Percentiles rank a stretch among this genome's conserved stretches.
These are phyloP conservation scores for Apogon talboti DNA, from an alignment of 2,797 vertebrate genomes.

Conservation along the genomic window DNA sequence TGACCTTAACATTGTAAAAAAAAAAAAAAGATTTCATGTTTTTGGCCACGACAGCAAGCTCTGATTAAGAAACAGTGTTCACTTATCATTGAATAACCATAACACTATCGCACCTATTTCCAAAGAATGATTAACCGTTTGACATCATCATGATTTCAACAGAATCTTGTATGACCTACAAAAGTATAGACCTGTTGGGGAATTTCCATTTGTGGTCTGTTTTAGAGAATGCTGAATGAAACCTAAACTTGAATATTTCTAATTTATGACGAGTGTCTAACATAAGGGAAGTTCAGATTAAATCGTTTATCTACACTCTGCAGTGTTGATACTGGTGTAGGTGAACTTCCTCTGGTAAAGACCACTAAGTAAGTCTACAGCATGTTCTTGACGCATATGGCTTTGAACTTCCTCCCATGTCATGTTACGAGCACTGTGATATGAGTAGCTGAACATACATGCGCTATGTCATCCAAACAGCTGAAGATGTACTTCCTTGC, in stretches of 20 bases:
- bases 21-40: not conserved
- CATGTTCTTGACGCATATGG: conserved; percentile 26
- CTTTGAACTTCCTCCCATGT: conserved; percentile 42
- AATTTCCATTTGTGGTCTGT: conserved; percentile 46
- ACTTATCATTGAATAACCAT: not conserved
- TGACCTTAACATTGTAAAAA: not conserved
- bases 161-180: conserved; percentile 16
- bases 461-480: conserved; percentile 98
- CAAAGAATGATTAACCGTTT: conserved; percentile 10
- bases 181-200: conserved; percentile 35
- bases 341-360: conserved; percentile 39
- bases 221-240: conserved; percentile 29
- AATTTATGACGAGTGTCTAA: conserved; percentile 16
- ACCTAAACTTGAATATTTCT: conserved; percentile 11
- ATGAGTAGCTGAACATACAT: conserved; percentile 85
- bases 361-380: conserved; percentile 14
- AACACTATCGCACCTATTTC: not conserved
- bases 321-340: conserved; percentile 19
- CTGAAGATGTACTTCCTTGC: conserved; percentile 99
- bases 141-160: conserved; percentile 12
- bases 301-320: not conserved
- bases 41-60: not conserved
- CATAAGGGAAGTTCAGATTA: conserved; percentile 15
- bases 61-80: not conserved
- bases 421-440: conserved; percentile 14